Base-by-base conservation (phyloP, 2,113 vertebrate genomes). In the Percina caprodes region DNA sequence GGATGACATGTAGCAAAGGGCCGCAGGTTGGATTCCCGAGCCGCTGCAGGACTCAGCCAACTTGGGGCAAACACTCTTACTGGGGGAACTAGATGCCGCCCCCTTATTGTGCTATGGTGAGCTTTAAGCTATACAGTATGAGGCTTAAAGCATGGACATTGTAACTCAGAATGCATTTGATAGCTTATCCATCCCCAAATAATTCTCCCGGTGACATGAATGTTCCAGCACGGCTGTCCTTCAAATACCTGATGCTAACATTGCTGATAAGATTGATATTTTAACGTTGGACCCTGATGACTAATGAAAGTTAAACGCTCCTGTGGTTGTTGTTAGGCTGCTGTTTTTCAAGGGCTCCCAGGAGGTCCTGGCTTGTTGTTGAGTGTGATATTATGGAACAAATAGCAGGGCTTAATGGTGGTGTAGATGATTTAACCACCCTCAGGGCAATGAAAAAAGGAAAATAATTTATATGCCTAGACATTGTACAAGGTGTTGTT, bases 311-410 rank as follows among this genome's bases (percentile, higher is more conserved):
- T 82, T 91, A 90, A 94, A 89, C 55, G 82, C 83, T 91, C 88
- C 91, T 89, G 90, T 89, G 88, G 87, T 84, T 83, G 88, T 92
- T 91, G 92, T 93, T 88, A 92, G 88, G 91, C 86, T 86, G 89
- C 82, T 90, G 88, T 91, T 91, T 88, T 90, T 86, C 84, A 88
- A 89, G 80, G 80, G 87, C 89, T 93, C 93, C 91, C 87, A 76
- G 76, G 89, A 90, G 87, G 86, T 84, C 91, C 86, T 61, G 79
- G 70, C 90, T 91, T 93, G 92, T 94, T 93, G 92, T 92, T 84
- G 90, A 86, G 86, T 87, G 90, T 88, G 86, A 88, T 92, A 93
- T 93, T 91, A 88, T 92, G 90, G 91, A 92, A 92, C 91, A 93
- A 90, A 93, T 90, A 89, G 86, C 91, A 79, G 77, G 74, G 84